Conservation (phyloP, 1,140 invertebrate species). For the Zaprionus nigranus region DNA sequence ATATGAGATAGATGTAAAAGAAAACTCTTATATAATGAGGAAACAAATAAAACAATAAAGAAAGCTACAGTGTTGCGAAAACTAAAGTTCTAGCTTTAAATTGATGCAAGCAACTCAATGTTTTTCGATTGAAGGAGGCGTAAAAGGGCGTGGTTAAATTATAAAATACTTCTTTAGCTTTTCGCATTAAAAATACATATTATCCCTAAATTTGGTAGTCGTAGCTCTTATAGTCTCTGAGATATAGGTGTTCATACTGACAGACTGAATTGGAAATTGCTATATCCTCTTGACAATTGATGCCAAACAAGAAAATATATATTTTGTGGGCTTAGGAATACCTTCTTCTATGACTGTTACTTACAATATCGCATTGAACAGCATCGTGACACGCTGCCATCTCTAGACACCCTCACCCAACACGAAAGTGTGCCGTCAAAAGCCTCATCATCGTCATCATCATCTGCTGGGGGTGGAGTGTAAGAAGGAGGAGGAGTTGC, state of each 20-base stretch:
- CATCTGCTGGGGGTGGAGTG: slow-evolving; percentile 5
- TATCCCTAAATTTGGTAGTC: not conserved
- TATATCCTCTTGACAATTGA: not conserved
- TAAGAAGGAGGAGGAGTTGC: not conserved
- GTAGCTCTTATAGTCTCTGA: not conserved
- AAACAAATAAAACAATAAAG: not conserved
- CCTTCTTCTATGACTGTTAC: too few relatives aligned
- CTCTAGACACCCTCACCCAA: slow-evolving; percentile 25
- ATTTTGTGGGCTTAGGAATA: too few relatives aligned
- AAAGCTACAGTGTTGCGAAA: too few relatives aligned
- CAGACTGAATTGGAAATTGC: not conserved
- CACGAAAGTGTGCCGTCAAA: slow-evolving; percentile 12
- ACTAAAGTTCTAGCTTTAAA: too few relatives aligned
- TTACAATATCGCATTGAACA: too few relatives aligned
- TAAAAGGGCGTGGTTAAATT: not conserved
- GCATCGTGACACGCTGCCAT: not conserved
- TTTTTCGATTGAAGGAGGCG: not conserved
- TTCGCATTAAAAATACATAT: not conserved
- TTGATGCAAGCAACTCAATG: too few relatives aligned
- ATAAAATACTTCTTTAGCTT: not conserved
- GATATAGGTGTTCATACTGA: not conserved
- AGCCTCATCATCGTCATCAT: slow-evolving; percentile 41
- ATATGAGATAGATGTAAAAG: too few relatives aligned
- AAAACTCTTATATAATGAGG: too few relatives aligned
- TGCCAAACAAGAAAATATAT: too few relatives aligned